Conservation (phyloP, 1,140 invertebrate species). For the Scaptomyza pallida region DNA sequence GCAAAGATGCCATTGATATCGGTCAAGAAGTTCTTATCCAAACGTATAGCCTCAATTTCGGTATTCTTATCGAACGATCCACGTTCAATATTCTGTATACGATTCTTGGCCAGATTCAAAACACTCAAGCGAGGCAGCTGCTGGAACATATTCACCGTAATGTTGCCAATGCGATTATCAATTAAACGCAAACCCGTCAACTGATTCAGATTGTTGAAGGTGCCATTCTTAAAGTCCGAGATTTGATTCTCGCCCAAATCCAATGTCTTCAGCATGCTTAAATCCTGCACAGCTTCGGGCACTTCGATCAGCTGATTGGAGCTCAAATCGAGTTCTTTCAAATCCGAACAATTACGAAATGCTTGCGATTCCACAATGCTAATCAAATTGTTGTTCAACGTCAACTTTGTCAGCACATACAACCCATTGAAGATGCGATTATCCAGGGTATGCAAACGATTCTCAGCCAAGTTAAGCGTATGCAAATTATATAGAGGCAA, state of each 20-base stretch:
- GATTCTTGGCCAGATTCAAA: conserved; percentile 92
- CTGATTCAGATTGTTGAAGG: conserved; percentile 90
- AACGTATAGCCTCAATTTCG: conserved; percentile 90
- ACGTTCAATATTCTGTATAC: conserved; percentile 89
- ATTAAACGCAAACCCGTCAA: conserved; percentile 91
- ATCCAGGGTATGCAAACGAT: conserved; percentile 89
- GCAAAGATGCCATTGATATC: conserved; percentile 91
- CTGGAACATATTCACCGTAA: conserved; percentile 89
- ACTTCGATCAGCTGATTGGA: conserved; percentile 90
- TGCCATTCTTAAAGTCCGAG: conserved; percentile 89
- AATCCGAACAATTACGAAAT: conserved; percentile 91
- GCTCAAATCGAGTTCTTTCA: conserved; percentile 92
- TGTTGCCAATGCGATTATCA: conserved; percentile 91
- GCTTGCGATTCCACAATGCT: conserved; percentile 90
- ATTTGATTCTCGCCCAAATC: conserved; percentile 93
- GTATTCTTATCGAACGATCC: conserved; percentile 90
- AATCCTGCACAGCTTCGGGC: conserved; percentile 90
- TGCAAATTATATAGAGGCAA: conserved; percentile 92
- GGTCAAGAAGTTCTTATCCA: conserved; percentile 91
- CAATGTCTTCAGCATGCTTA: conserved; percentile 90
- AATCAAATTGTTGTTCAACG: conserved; percentile 91
- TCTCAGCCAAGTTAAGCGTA: conserved; percentile 90
- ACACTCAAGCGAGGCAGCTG: conserved; percentile 90
- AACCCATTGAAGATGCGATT: conserved; percentile 91
- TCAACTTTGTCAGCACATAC: conserved; percentile 91